Percentiles rank a stretch among this genome's conserved stretches.
Conservation (phyloP, 2,888 invertebrate species). For the Ophion ventricosus region DNA sequence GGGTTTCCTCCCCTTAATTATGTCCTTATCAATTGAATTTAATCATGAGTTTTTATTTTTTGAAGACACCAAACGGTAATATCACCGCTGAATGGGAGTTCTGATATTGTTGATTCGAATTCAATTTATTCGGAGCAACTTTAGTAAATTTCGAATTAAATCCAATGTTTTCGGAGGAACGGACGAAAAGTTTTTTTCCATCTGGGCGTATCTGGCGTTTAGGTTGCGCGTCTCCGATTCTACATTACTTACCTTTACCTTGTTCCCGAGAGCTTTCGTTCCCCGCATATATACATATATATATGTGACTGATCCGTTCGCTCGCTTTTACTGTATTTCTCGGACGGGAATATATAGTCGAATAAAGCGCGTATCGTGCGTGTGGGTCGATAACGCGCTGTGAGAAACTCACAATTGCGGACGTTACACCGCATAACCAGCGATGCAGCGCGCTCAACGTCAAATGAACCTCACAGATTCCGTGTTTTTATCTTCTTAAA, state of each 20-base stretch:
- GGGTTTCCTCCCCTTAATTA: too few relatives aligned
- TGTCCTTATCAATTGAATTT: too few relatives aligned
- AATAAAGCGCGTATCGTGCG: conserved; percentile 74
- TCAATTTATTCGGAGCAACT: too few relatives aligned
- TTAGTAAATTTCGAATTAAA: too few relatives aligned
- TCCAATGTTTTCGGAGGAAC: not conserved
- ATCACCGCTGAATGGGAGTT: too few relatives aligned
- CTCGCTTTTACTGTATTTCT: conserved; percentile 30
- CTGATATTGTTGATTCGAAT: not conserved
- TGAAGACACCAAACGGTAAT: too few relatives aligned
- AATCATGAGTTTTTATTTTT: too few relatives aligned
- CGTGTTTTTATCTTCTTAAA: not conserved
- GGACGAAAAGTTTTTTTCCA: not conserved
- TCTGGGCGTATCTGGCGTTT: not conserved
- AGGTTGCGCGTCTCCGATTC: conserved; percentile 2
- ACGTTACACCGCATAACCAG: conserved; percentile 74
- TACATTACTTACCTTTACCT: conserved; percentile 37
- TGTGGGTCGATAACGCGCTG: conserved; percentile 82
- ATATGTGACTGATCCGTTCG: conserved; percentile 11
- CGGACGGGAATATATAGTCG: conserved; percentile 64
- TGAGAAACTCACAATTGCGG: conserved; percentile 67
- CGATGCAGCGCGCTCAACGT: conserved; percentile 68
- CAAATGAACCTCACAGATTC: not conserved
- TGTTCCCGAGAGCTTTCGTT: conserved; percentile 35
- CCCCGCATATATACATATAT: not conserved